Percentiles rank a stretch among this genome's conserved stretches.
These are phyloP conservation scores for Xestia sexstrigata DNA, from an alignment of 2,888 invertebrate species.

Conservation along the genomic window DNA sequence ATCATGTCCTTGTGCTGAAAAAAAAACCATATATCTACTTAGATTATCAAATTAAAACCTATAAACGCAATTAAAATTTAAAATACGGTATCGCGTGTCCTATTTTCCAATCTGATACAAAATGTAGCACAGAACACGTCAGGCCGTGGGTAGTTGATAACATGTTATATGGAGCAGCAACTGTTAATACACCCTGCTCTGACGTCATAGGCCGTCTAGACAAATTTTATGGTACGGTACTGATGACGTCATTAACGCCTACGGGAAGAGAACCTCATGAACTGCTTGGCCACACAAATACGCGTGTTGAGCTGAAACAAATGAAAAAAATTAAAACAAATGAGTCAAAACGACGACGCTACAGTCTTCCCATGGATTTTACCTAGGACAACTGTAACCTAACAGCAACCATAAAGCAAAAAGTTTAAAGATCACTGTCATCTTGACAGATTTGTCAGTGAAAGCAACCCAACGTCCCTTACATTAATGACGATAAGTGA, in stretches of 20 bases:
- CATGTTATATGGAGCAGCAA: conserved; percentile 52
- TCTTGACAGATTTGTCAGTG: neutral
- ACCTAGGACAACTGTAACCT: neutral
- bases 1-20: conserved; percentile 39
- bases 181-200: conserved; percentile 57
- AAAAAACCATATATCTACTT: neutral
- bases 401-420: neutral
- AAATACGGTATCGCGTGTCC: conserved; percentile 29
- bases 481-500: neutral
- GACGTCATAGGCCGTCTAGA: conserved; percentile 81
- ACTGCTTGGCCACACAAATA: neutral
- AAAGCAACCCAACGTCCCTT: neutral
- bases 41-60: conserved; percentile 32
- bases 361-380: neutral
- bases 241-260: conserved; percentile 77
- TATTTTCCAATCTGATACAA: conserved; percentile 35
- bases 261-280: conserved; percentile 25
- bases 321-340: neutral
- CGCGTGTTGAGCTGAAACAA: neutral
- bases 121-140: conserved; percentile 36
- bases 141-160: conserved; percentile 50
- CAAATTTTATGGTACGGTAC: conserved; percentile 71
- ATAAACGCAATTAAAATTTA: conserved; percentile 22
- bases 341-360: neutral
- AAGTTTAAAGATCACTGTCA: neutral